Evolutionary conservation across 2,888 invertebrate genomes (phyloP).

Genomic region (Drosophila leonis): DNA sequence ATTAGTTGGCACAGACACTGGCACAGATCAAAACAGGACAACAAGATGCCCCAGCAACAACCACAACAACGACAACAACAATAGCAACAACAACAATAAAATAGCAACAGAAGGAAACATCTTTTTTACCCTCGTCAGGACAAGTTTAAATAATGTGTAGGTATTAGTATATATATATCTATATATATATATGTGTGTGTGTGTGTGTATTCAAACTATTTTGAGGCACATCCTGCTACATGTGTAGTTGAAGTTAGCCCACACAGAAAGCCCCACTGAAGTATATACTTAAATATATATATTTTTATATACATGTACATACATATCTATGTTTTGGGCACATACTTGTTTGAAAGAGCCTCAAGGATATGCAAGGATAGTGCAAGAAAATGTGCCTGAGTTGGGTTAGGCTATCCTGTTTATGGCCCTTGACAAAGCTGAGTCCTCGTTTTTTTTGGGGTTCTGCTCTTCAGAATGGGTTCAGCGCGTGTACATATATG

Average conservation of each 20-base stretch:
- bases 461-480: neutral
- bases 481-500: neutral
- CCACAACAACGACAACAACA: conserved; percentile 22
- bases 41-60: conserved; percentile 55
- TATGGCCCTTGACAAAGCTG: conserved; percentile 29
- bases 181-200: conserved; percentile 11
- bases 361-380: conserved; percentile 65
- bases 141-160: conserved; percentile 70
- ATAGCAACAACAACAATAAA: conserved; percentile 18
- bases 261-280: conserved; percentile 33
- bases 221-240: conserved; percentile 65
- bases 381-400: conserved; percentile 62
- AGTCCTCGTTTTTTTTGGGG: conserved; percentile 7
- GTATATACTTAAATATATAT: conserved; percentile 29
- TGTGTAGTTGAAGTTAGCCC: conserved; percentile 58
- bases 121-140: conserved; percentile 78
- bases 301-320: conserved; percentile 6
- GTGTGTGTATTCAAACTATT: conserved; percentile 56
- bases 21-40: conserved; percentile 76
- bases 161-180: conserved; percentile 40
- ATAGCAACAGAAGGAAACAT: conserved; percentile 64
- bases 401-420: conserved; percentile 22
- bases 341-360: conserved; percentile 46
- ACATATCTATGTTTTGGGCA: conserved; percentile 37
- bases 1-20: conserved; percentile 82